phyloP scores from a whole-genome alignment of 2,113 vertebrate genomes.

The Megalops atlanticus region DNA sequence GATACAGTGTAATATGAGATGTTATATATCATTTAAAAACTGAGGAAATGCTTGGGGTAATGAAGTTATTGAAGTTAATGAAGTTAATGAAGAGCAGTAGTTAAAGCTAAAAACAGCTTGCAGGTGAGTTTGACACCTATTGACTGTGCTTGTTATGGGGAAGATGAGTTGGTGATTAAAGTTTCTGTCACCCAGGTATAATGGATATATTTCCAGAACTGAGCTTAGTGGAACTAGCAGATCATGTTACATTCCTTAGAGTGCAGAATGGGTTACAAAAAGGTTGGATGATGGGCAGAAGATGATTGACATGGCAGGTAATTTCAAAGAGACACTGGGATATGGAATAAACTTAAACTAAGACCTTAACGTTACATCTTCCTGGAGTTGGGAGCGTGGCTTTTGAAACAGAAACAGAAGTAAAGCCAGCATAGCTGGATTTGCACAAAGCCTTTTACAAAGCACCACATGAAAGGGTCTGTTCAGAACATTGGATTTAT shows the following conservation, averaged over 20 bases:
- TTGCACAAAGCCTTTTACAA: constrained; percentile 4
- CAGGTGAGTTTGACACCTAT: neutral
- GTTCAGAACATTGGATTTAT: neutral
- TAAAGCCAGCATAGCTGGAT: neutral
- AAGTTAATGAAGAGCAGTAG: neutral
- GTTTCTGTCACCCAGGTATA: neutral
- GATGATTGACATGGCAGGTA: neutral
- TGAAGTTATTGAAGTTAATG: neutral
- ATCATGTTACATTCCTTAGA: neutral
- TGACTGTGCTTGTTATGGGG: neutral
- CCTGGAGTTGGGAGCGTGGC: too few relatives aligned
- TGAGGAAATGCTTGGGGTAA: too few relatives aligned
- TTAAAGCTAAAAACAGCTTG: neutral
- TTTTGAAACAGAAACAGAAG: neutral
- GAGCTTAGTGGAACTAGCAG: neutral
- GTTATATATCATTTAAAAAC: neutral
- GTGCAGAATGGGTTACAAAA: neutral
- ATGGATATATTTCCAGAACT: neutral
- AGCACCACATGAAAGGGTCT: neutral
- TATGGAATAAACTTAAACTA: constrained; percentile 1
- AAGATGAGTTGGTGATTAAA: neutral
- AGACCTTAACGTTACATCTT: constrained; percentile 4
- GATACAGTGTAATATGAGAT: neutral
- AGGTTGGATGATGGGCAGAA: neutral
- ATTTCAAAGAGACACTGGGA: neutral